Evolutionary conservation across 1,140 invertebrate genomes (phyloP).

Genomic region (Drosophila pallidifrons): DNA sequence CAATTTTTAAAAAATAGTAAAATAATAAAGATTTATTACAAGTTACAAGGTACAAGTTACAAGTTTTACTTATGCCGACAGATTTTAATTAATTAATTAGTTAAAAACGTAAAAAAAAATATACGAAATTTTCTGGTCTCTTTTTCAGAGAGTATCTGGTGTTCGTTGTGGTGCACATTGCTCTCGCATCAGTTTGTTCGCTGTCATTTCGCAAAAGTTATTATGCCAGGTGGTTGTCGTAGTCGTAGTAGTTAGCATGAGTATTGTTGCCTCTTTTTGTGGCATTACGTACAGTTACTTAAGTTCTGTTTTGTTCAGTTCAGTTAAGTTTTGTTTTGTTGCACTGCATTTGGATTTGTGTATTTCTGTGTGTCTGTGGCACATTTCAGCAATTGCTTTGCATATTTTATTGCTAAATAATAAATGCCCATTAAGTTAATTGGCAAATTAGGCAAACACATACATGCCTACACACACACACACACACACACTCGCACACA

Average conservation of each 20-base stretch:
- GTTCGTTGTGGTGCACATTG: constrained; percentile 14
- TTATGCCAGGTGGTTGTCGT: constrained; percentile 64
- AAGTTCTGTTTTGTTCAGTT: constrained; percentile 44
- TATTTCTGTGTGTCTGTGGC: constrained; percentile 55
- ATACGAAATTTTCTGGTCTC: too few relatives aligned
- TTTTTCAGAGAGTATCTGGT: constrained; percentile 40
- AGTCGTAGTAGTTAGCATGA: constrained; percentile 1
- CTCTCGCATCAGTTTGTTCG: constrained; percentile 65
- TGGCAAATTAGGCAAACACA: constrained; percentile 79
- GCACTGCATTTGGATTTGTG: constrained; percentile 21
- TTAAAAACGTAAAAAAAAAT: too few relatives aligned
- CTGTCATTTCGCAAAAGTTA: constrained; percentile 78
- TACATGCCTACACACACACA: constrained; percentile 28
- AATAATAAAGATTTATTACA: too few relatives aligned
- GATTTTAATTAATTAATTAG: not conserved
- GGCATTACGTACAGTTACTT: constrained; percentile 65
- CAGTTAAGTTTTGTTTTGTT: constrained; percentile 35
- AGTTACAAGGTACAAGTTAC: too few relatives aligned
- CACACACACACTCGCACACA: constrained; percentile 33
- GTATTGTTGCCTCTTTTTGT: constrained; percentile 57
- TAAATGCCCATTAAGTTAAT: constrained; percentile 83
- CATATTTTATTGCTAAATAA: constrained; percentile 84
- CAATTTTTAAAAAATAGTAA: too few relatives aligned
- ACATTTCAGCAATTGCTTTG: constrained; percentile 80
- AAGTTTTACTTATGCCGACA: too few relatives aligned